Percentiles rank a stretch among this genome's conserved stretches.
These are phyloP conservation scores for Phalacrocorax pelagicus DNA, from an alignment of 2,113 vertebrate genomes.

Conservation along the genomic window DNA sequence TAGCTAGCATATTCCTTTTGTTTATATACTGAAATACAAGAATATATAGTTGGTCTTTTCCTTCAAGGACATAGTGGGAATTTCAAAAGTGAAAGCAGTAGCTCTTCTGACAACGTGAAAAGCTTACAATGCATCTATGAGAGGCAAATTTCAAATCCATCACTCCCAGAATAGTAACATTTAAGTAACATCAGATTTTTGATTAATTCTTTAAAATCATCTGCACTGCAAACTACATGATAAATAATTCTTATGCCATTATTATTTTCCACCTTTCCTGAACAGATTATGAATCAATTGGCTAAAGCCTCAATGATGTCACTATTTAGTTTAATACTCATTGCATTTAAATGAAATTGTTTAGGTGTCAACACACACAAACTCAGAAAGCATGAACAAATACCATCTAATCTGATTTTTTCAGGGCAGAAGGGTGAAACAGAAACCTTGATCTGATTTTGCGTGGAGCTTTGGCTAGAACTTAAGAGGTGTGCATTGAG, in stretches of 20 bases:
- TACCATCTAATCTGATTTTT: background rate
- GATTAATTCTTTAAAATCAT: conserved; percentile 10
- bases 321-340: background rate
- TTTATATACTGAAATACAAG: background rate
- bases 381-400: background rate
- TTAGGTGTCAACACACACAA: background rate
- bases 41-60: background rate
- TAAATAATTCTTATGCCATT: conserved; percentile 8
- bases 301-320: conserved; percentile 8
- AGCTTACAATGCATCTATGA: background rate
- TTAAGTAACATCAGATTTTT: conserved; percentile 12
- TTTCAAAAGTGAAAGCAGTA: background rate
- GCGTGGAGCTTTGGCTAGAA: background rate
- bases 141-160: conserved; percentile 12
- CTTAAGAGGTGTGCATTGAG: background rate
- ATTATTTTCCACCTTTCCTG: background rate
- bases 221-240: background rate
- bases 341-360: background rate
- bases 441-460: background rate
- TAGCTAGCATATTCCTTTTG: background rate
- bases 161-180: background rate
- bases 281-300: background rate
- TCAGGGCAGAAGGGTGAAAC: background rate
- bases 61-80: background rate
- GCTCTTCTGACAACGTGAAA: background rate